Evolutionary conservation across 2,113 vertebrate species (phyloP).

Genomic region (Turdus rufiventris): DNA sequence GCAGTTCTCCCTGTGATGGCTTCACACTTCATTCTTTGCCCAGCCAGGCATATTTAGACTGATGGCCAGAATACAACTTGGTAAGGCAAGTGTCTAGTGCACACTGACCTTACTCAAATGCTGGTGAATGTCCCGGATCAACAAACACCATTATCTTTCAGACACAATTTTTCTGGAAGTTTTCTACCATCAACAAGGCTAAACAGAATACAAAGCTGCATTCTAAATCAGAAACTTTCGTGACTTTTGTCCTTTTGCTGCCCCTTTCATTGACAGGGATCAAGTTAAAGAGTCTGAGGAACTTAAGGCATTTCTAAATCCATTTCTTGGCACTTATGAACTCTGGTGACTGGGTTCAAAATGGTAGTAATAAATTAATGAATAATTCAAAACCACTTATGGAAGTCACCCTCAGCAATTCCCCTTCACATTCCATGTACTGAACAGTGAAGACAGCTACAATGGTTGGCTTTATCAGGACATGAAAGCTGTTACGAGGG

Average conservation of each 20-base stretch:
- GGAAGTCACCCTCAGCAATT: background rate
- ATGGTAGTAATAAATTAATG: slow-evolving; percentile 15
- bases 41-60: background rate
- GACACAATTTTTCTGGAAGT: background rate
- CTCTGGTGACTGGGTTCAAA: background rate
- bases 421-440: background rate
- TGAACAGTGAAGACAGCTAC: slow-evolving; percentile 23
- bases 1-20: background rate
- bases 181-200: background rate
- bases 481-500: slow-evolving; percentile 17
- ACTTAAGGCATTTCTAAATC: background rate
- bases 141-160: background rate
- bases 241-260: background rate
- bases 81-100: background rate
- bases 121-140: background rate
- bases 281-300: background rate
- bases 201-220: background rate
- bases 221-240: background rate
- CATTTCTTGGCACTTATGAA: background rate
- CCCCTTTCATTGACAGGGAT: background rate
- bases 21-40: background rate
- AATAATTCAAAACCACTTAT: slow-evolving; percentile 18
- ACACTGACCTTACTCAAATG: background rate
- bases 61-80: background rate
- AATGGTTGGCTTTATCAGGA: slow-evolving; percentile 1